Evolutionary conservation across 1,140 invertebrate genomes (phyloP).

Genomic region (Dendrolimus punctatus): DNA sequence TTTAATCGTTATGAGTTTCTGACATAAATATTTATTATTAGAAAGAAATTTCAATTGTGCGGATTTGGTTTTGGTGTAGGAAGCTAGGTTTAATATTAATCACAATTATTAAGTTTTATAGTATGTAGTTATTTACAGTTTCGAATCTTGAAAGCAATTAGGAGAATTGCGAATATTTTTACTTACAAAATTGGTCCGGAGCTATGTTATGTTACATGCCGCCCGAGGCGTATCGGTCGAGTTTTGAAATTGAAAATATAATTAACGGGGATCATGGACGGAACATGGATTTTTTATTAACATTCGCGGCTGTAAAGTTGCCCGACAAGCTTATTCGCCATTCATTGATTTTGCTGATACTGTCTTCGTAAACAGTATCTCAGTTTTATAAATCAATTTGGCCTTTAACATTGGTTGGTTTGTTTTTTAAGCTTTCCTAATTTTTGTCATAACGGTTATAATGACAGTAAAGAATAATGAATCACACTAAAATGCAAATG

Average conservation of each 20-base stretch:
- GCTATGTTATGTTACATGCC: constrained; percentile 6
- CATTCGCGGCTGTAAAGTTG: constrained; percentile 15
- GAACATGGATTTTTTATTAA: constrained; percentile 17
- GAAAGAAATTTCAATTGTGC: too few species aligned
- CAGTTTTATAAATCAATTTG: background rate
- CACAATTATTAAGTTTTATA: too few species aligned
- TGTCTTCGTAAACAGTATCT: too few species aligned
- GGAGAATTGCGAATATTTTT: constrained; percentile 21
- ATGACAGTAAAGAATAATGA: constrained; percentile 28
- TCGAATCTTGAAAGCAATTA: constrained; percentile 4
- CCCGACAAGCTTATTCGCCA: constrained; percentile 11
- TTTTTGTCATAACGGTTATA: constrained; percentile 12
- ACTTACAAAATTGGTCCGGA: constrained; percentile 22
- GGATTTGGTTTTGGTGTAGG: too few species aligned
- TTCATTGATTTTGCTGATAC: too few species aligned
- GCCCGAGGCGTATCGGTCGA: constrained; percentile 25
- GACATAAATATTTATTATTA: too few species aligned
- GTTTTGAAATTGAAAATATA: constrained; percentile 56
- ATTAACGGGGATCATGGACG: constrained; percentile 41
- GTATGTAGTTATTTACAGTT: too few species aligned
- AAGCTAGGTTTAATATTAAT: too few species aligned
- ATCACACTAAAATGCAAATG: constrained; percentile 37
- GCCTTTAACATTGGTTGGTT: background rate
- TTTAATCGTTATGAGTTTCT: too few species aligned
- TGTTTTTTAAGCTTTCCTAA: background rate